Conservation (phyloP, 2,797 vertebrate species). For the Scolopax rusticola region DNA sequence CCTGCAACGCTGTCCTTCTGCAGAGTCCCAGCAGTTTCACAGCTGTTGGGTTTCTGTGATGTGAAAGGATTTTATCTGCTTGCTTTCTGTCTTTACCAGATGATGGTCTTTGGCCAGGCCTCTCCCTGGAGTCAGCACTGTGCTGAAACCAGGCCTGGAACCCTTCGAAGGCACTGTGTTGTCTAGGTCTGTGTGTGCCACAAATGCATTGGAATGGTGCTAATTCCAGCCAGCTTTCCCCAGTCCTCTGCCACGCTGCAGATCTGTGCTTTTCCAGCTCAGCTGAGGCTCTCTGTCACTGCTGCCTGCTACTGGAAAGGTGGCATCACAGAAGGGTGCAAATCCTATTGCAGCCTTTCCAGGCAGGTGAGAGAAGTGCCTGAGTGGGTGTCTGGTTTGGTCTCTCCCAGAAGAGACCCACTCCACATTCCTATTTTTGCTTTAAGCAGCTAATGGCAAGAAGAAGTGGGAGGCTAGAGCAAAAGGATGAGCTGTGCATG, state of each 20-base stretch:
- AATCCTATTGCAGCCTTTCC: not conserved
- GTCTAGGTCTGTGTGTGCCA: too few species aligned
- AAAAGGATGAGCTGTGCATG: not conserved
- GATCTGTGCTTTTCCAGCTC: conserved; percentile 40
- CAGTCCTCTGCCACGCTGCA: conserved; percentile 20
- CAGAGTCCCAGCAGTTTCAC: not conserved
- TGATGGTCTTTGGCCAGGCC: not conserved
- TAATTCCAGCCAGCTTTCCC: not conserved
- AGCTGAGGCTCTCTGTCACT: not conserved
- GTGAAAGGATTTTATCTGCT: too few species aligned
- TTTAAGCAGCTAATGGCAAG: not conserved
- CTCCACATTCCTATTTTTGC: not conserved
- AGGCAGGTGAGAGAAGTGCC: not conserved
- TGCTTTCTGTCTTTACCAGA: not conserved
- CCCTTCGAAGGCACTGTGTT: conserved; percentile 37
- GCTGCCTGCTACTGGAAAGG: not conserved
- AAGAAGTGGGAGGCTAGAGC: not conserved
- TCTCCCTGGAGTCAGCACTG: conserved; percentile 34
- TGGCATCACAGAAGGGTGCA: too few species aligned
- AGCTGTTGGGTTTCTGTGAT: not conserved
- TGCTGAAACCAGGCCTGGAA: conserved; percentile 21
- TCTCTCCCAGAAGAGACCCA: not conserved
- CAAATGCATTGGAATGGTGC: not conserved
- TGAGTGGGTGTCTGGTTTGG: rapidly evolving
- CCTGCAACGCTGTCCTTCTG: not conserved